A percentile compares a stretch with the other conserved stretches of the same genome.
Conservation (phyloP, 2,888 invertebrate species). For the Bruchidius siliquastri region DNA sequence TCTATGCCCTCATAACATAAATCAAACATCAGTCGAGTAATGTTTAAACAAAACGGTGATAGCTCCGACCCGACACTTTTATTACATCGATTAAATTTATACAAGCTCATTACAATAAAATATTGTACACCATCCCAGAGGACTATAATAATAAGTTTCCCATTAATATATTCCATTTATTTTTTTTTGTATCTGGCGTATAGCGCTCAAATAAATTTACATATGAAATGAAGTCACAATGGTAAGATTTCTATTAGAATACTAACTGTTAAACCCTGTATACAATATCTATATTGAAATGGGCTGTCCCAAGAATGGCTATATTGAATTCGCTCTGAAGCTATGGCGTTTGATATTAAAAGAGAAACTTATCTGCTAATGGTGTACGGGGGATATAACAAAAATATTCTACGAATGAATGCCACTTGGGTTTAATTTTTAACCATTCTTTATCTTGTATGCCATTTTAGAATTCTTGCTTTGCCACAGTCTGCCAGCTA, state of each 20-base stretch:
- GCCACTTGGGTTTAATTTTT: no score
- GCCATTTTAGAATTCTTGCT: no score
- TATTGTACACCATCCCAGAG: constrained; percentile 5
- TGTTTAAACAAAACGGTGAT: not conserved
- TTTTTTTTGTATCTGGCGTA: not conserved
- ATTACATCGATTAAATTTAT: constrained; percentile 14
- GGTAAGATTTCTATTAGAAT: not conserved
- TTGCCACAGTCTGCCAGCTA: no score
- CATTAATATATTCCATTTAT: not conserved
- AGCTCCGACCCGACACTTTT: constrained; percentile 3
- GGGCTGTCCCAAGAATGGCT: not conserved
- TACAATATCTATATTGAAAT: not conserved
- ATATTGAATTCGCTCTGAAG: no score
- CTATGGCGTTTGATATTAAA: not conserved
- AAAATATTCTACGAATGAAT: no score
- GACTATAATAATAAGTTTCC: not conserved
- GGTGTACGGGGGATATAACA: no score
- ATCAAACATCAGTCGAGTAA: not conserved
- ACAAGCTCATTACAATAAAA: constrained; percentile 19
- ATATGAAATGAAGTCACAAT: not conserved
- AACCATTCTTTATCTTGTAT: no score
- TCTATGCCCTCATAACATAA: not conserved
- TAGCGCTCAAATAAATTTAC: not conserved
- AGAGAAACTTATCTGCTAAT: no score
- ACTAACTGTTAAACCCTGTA: not conserved